Conservation (phyloP, 2,888 invertebrate species). For the Eupithecia exiguata region DNA sequence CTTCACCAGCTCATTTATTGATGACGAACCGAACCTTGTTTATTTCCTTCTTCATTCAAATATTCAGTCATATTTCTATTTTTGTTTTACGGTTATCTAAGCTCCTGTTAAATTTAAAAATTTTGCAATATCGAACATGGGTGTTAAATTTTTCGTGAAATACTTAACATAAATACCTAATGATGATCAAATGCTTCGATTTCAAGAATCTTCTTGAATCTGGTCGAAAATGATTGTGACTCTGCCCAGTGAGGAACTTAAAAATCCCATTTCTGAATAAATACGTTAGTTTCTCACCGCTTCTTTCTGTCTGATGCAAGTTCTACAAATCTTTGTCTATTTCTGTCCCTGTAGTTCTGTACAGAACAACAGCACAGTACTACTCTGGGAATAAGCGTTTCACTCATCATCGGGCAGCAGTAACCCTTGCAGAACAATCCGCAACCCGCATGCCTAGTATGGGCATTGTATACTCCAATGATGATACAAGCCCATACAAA, state of each 20-base stretch:
- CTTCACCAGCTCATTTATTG: slow-evolving; percentile 28
- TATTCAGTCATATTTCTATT: slow-evolving; percentile 17
- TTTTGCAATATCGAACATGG: background rate
- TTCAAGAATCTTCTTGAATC: too few species aligned
- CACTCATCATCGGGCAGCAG: background rate
- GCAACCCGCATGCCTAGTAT: too few species aligned
- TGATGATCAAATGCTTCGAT: too few species aligned
- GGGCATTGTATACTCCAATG: too few species aligned
- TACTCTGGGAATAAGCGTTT: background rate
- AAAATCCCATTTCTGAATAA: background rate
- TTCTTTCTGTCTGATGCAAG: background rate
- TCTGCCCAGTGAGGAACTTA: too few species aligned
- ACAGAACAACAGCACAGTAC: too few species aligned
- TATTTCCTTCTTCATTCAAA: slow-evolving; percentile 22
- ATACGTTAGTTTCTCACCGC: background rate
- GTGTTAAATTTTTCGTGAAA: background rate
- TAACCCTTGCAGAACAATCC: too few species aligned
- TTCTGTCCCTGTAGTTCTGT: too few species aligned
- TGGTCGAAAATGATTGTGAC: too few species aligned
- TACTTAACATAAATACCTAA: too few species aligned
- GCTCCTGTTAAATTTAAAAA: slow-evolving; percentile 12
- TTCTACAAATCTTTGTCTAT: background rate
- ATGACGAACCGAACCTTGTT: slow-evolving; percentile 28
- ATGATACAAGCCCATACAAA: too few species aligned
- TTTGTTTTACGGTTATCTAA: slow-evolving; percentile 16